Conservation (phyloP, 1,140 invertebrate species). For the Lordiphosa stackelbergi region DNA sequence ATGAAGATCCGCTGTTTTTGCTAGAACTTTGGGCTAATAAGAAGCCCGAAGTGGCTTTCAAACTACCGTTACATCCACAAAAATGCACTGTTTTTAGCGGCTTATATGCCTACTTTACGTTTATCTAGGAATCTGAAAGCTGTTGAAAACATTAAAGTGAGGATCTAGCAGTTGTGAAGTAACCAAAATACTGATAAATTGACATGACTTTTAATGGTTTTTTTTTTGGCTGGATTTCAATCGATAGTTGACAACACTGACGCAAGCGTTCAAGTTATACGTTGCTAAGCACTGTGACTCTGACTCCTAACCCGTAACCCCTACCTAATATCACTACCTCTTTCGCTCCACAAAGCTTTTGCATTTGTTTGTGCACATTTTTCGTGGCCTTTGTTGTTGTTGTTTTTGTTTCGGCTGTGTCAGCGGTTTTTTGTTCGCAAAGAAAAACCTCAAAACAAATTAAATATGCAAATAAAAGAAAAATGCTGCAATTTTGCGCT, state of each 20-base stretch:
- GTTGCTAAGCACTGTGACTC: neutral
- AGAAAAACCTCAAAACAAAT: slow-evolving; percentile 70
- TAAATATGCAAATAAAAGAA: slow-evolving; percentile 72
- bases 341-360: slow-evolving; percentile 3
- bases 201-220: neutral
- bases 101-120: too few relatives aligned
- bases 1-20: too few relatives aligned
- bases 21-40: too few relatives aligned
- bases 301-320: too few relatives aligned
- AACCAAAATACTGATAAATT: neutral
- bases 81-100: too few relatives aligned
- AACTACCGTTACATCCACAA: too few relatives aligned
- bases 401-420: slow-evolving; percentile 35
- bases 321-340: neutral
- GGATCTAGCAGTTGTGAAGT: too few relatives aligned
- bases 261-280: neutral
- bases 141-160: too few relatives aligned
- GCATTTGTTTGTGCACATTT: slow-evolving; percentile 35
- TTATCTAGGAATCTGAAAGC: too few relatives aligned
- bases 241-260: neutral
- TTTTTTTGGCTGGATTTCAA: neutral
- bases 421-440: slow-evolving; percentile 49
- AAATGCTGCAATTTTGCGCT: slow-evolving; percentile 68
- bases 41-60: too few relatives aligned
- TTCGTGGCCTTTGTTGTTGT: slow-evolving; percentile 41